Conservation (phyloP, 2,888 invertebrate genomes). For the Coelinius sp. region DNA sequence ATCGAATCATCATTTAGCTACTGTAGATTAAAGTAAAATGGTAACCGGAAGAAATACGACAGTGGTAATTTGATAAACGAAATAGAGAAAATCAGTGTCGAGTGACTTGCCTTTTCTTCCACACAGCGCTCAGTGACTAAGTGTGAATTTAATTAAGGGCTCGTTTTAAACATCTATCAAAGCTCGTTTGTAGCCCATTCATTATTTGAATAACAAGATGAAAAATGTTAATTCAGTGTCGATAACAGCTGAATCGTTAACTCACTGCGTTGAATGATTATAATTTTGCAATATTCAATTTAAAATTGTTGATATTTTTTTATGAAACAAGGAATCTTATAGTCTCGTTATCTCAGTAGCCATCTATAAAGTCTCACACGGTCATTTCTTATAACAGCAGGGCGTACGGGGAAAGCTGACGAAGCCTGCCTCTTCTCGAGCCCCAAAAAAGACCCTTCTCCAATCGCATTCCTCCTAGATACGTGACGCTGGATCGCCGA, state of each 20-base stretch:
- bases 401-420: conserved; percentile 54
- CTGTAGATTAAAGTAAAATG: conserved; percentile 40
- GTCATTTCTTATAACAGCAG: conserved; percentile 53
- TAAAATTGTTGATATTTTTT: background rate
- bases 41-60: conserved; percentile 36
- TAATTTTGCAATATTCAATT: too few relatives aligned
- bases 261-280: too few relatives aligned
- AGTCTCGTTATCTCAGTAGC: conserved; percentile 39
- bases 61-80: conserved; percentile 43
- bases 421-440: conserved; percentile 52
- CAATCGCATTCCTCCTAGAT: conserved; percentile 51
- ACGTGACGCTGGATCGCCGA: conserved; percentile 58
- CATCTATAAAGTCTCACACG: conserved; percentile 42
- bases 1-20: background rate
- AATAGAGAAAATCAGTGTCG: conserved; percentile 65
- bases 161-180: conserved; percentile 67
- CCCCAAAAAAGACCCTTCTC: conserved; percentile 58
- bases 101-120: conserved; percentile 64
- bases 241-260: conserved; percentile 39
- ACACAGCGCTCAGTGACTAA: conserved; percentile 64
- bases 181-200: conserved; percentile 66
- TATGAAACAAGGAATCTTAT: background rate
- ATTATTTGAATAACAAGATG: conserved; percentile 65
- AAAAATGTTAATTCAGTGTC: conserved; percentile 59
- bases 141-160: conserved; percentile 70